phyloP scores from a whole-genome alignment of 2,888 invertebrate genomes.

The Ichneumon xanthorius region DNA sequence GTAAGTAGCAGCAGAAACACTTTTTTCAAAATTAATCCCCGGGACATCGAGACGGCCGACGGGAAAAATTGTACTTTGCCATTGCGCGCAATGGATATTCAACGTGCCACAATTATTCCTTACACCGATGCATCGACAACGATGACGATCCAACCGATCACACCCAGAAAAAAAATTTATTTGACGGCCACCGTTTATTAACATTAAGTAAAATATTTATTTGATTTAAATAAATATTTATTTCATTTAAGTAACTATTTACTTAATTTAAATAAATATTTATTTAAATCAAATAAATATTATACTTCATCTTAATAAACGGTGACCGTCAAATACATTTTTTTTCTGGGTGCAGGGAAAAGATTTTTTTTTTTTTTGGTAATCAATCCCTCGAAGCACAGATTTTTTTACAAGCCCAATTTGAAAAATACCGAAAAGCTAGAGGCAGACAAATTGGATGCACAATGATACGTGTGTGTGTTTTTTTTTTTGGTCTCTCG shows the following conservation, averaged over 20 bases:
- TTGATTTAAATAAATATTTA: too few relatives aligned
- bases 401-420: background rate
- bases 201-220: too few relatives aligned
- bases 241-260: too few relatives aligned
- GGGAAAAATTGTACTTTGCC: background rate
- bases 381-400: background rate
- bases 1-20: slow-evolving; percentile 48
- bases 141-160: background rate
- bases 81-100: slow-evolving; percentile 22
- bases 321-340: too few relatives aligned
- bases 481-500: background rate
- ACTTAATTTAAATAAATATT: too few relatives aligned
- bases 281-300: too few relatives aligned
- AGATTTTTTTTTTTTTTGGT: background rate
- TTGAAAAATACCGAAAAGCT: background rate
- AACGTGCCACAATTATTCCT: slow-evolving; percentile 49
- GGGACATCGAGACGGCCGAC: slow-evolving; percentile 3
- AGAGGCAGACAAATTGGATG: background rate
- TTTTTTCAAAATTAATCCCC: slow-evolving; percentile 28
- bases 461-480: background rate
- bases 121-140: background rate
- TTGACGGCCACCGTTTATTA: too few relatives aligned
- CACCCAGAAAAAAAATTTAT: too few relatives aligned
- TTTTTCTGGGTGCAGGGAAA: background rate
- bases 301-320: too few relatives aligned